A percentile compares a stretch with the other conserved stretches of the same genome.
These are phyloP conservation scores for Bufo bufo DNA, from an alignment of 2,113 vertebrate genomes.

Conservation along the genomic window DNA sequence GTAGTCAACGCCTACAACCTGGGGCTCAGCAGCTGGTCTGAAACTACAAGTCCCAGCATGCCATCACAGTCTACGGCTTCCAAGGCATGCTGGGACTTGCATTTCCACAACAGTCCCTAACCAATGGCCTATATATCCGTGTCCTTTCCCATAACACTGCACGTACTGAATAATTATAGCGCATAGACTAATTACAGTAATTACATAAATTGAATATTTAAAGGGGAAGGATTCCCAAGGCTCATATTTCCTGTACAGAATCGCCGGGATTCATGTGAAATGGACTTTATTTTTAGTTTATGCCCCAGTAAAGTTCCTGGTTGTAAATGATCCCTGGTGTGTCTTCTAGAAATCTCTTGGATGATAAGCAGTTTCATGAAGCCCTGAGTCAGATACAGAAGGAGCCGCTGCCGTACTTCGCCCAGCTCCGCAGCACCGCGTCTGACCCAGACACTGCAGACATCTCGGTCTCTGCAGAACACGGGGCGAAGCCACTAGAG, in stretches of 20 bases:
- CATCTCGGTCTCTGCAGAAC: background rate
- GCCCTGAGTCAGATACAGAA: conserved; percentile 64
- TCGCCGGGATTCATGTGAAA: background rate
- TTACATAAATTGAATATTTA: background rate
- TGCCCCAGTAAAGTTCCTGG: background rate
- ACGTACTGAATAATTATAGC: background rate
- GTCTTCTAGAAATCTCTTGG: conserved; percentile 76
- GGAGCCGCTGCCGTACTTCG: conserved; percentile 78
- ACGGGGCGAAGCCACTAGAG: too few relatives aligned
- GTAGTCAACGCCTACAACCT: background rate
- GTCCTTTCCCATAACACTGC: background rate
- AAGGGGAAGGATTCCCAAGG: background rate
- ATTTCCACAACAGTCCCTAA: background rate
- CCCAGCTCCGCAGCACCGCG: conserved; percentile 65
- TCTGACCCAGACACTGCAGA: background rate
- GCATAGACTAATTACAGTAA: background rate
- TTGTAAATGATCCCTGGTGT: background rate
- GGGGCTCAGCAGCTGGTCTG: background rate
- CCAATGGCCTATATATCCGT: background rate
- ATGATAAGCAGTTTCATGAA: conserved; percentile 76
- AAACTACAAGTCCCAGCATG: background rate
- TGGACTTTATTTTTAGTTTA: background rate
- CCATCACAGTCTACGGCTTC: background rate
- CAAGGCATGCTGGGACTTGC: background rate
- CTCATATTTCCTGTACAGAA: background rate